Evolutionary conservation across 2,797 vertebrate genomes (phyloP).

Genomic region (Pitangus sulphuratus): DNA sequence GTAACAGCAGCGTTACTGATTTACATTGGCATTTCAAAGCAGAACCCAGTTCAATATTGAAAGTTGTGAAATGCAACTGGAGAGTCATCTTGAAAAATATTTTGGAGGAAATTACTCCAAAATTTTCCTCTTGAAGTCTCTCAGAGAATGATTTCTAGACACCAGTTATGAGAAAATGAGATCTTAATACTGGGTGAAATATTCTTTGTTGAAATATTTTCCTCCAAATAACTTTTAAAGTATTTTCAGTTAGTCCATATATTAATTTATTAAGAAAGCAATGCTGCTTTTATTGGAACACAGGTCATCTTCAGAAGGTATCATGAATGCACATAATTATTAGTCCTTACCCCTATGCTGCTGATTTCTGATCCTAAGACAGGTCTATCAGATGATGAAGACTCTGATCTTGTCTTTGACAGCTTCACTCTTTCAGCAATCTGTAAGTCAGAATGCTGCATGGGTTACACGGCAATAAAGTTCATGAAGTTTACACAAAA

Average conservation of each 20-base stretch:
- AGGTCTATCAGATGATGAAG: conserved; percentile 85
- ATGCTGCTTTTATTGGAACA: not conserved
- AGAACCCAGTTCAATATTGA: not conserved
- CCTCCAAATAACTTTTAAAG: not conserved
- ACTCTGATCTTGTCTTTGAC: conserved; percentile 87
- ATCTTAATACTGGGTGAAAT: not conserved
- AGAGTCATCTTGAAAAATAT: not conserved
- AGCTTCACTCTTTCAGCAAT: conserved; percentile 89
- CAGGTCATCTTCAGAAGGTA: not conserved
- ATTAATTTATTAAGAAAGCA: not conserved
- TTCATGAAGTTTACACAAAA: not conserved
- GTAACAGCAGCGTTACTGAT: not conserved
- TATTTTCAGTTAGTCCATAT: not conserved
- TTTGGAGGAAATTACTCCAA: not conserved
- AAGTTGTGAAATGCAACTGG: not conserved
- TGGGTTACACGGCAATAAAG: not conserved
- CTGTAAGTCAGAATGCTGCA: conserved; percentile 69
- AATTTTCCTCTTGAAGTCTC: not conserved
- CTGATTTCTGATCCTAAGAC: conserved; percentile 89
- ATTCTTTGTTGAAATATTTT: not conserved
- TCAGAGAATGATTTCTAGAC: not conserved
- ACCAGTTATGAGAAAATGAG: not conserved
- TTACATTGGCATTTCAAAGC: not conserved
- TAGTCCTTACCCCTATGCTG: conserved; percentile 85
- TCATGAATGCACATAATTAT: not conserved